Evolutionary conservation across 2,888 invertebrate genomes (phyloP), one percentile per base, ranked within the genome.

Genomic region (Penaeus monodon): DNA sequence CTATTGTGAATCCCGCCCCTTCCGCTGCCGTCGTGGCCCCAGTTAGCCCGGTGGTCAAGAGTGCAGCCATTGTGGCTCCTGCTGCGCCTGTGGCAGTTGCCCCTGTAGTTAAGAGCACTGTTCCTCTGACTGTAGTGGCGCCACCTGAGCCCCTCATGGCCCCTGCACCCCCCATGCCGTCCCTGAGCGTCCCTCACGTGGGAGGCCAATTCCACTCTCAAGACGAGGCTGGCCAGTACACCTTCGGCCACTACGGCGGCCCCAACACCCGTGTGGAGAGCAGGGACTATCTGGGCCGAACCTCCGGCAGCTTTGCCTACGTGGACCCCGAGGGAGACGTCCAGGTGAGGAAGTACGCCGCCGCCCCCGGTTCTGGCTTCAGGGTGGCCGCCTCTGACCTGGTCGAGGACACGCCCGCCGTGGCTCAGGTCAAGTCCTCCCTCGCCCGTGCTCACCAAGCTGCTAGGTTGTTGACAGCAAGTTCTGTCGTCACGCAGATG

Each of bases 281-380:
- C 57, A 44, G 81, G 17, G 83, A 83, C 44, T 33, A 4, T 65
- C 22, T 76, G 29, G 83, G 76, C 12, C 85, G 85, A n/a, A 81
- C 81, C 57, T 64, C 66, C 24, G 85, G 85, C n/a, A 86, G 85
- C 77, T 86, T 86, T 68, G 85, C 85, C 63, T 86, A 86, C 76
- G 66, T 81, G 66, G 65, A 81, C 68, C 85, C 85, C 29, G n/a
- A 20, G 22, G 81, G 85, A 12, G 85, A 86, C 20, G 85, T 81
- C 66, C 76, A 86, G 49, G 77, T 86, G 65, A 86, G 85, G 76
- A 86, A 86, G 49, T 86, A 86, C 76, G 85, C 79, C 12, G 81
- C 85, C 7, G 79, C 85, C 2, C 81, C 85, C 49, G 76, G 14
- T 20, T 57, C 57, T 57, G 57, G 57, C 57, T 57, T 57, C 57